Conservation (phyloP, 2,797 vertebrate species). For the Enteromius trimaculatus region DNA sequence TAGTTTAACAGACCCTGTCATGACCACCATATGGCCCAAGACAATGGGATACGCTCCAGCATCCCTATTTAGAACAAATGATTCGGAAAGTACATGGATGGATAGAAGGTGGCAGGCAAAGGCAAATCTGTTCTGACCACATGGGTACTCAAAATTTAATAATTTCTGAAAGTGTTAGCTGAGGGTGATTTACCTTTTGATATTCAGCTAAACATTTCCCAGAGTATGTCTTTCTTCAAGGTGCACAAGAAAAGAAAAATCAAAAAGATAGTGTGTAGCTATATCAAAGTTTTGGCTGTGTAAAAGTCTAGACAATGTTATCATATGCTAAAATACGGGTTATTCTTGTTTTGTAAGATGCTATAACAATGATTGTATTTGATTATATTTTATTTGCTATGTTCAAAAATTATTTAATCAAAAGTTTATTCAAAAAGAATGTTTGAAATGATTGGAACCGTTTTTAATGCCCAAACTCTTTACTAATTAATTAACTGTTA, state of each 20-base stretch:
- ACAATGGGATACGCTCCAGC: background rate
- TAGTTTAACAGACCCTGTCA: constrained; percentile 24
- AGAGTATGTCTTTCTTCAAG: constrained; percentile 7
- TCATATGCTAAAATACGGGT: background rate
- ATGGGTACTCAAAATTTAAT: constrained; percentile 64
- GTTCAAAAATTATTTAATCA: background rate
- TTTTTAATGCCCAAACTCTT: background rate
- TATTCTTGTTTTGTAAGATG: background rate
- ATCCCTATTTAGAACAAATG: background rate
- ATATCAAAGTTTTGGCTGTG: background rate
- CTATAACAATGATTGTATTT: no score
- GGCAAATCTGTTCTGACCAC: background rate
- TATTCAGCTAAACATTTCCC: constrained; percentile 62
- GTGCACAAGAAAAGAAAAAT: constrained; percentile 19
- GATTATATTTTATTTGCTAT: background rate
- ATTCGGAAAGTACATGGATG: background rate
- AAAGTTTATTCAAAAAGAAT: background rate
- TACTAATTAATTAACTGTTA: background rate
- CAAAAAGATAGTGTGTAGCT: constrained; percentile 50
- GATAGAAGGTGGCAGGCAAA: background rate
- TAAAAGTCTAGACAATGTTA: background rate
- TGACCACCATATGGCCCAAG: background rate
- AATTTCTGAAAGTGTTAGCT: constrained; percentile 65
- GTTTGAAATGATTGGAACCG: background rate
- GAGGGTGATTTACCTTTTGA: constrained; percentile 28